Conservation (phyloP, 1,140 invertebrate species). For the Orussus abietinus region DNA sequence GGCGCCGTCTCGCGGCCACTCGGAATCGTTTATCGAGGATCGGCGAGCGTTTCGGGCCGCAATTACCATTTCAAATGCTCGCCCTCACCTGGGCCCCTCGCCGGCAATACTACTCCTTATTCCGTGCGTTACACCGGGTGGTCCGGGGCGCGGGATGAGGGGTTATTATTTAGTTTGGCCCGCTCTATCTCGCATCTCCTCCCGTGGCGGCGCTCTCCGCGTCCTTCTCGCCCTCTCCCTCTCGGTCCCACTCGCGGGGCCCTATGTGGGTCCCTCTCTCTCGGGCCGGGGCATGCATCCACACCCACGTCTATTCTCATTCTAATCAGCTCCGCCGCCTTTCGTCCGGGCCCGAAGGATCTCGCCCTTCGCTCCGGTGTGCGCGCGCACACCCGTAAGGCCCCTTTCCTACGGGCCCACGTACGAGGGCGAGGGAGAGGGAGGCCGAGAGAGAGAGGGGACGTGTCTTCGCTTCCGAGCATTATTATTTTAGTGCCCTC, state of each 20-base stretch:
- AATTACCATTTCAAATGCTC: slow-evolving; percentile 53
- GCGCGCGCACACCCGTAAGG: not conserved
- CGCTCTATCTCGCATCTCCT: slow-evolving; percentile 48
- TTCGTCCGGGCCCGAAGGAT: slow-evolving; percentile 28
- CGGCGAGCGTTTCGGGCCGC: slow-evolving; percentile 36
- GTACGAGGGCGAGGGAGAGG: slow-evolving; percentile 16
- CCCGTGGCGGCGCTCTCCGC: slow-evolving; percentile 7
- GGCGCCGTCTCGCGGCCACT: too few relatives aligned
- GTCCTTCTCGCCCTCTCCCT: slow-evolving; percentile 12
- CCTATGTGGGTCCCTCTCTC: slow-evolving; percentile 15
- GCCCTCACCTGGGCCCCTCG: slow-evolving; percentile 37
- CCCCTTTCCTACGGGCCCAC: slow-evolving; percentile 16
- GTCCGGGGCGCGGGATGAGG: slow-evolving; percentile 34
- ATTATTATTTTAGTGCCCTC: slow-evolving; percentile 34
- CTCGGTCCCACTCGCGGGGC: slow-evolving; percentile 14
- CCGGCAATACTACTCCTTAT: slow-evolving; percentile 35
- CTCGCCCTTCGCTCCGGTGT: slow-evolving; percentile 13
- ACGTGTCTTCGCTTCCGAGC: slow-evolving; percentile 12
- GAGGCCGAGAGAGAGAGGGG: too few relatives aligned
- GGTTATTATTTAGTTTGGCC: slow-evolving; percentile 53
- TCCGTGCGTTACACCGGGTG: slow-evolving; percentile 46
- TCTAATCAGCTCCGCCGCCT: slow-evolving; percentile 43
- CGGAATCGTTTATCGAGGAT: slow-evolving; percentile 43
- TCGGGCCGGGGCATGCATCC: slow-evolving; percentile 25
- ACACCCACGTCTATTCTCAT: slow-evolving; percentile 48